phyloP scores from a whole-genome alignment of 2,113 vertebrate genomes.

The Siniperca chuatsi region DNA sequence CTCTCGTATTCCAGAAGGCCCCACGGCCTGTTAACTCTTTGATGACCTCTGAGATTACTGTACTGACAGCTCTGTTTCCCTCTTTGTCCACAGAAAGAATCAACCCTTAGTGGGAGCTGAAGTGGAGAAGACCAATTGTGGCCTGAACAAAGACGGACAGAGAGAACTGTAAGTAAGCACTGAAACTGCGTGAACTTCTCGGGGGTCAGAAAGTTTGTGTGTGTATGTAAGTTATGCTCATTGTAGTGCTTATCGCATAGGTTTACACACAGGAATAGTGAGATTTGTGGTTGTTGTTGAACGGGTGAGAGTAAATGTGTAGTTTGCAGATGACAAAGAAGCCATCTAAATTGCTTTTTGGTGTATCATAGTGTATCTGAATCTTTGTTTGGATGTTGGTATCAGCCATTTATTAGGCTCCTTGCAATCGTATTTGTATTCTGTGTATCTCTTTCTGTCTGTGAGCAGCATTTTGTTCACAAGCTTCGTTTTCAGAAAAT shows the following conservation, averaged over 20 bases:
- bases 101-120: slow-evolving; percentile 47
- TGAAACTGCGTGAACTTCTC: slow-evolving; percentile 20
- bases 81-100: slow-evolving; percentile 65
- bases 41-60: slow-evolving; percentile 55
- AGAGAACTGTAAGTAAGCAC: slow-evolving; percentile 78
- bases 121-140: slow-evolving; percentile 62
- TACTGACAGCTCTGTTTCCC: slow-evolving; percentile 39
- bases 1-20: slow-evolving; percentile 44
- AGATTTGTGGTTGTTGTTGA: slow-evolving; percentile 12
- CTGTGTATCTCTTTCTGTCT: rapidly evolving
- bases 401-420: background rate
- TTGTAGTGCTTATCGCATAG: background rate
- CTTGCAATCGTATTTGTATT: background rate
- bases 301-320: background rate
- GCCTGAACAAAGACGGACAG: slow-evolving; percentile 62
- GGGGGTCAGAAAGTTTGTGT: background rate
- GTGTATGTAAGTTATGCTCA: background rate
- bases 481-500: slow-evolving; percentile 8
- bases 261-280: slow-evolving; percentile 10
- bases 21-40: slow-evolving; percentile 48
- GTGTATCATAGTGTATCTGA: background rate
- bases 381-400: background rate
- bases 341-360: background rate
- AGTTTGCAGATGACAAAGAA: slow-evolving; percentile 5
- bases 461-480: background rate